Evolutionary conservation across 2,113 vertebrate genomes (phyloP).

Genomic region (Hippopotamus amphibius): DNA sequence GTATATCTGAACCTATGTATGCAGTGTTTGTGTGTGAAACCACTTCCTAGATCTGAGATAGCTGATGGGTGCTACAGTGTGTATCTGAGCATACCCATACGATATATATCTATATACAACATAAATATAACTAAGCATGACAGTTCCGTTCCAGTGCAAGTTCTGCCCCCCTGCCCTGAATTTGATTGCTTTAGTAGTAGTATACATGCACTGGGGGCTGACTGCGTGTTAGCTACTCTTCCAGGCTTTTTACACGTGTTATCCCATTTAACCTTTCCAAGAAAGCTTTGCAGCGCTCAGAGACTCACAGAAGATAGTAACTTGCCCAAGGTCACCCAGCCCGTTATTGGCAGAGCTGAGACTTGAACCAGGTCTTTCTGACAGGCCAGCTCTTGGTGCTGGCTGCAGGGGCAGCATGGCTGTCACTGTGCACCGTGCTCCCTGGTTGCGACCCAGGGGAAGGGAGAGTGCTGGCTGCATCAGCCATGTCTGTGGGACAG

Average conservation of each 20-base stretch:
- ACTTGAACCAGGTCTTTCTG: not conserved
- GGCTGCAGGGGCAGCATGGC: not conserved
- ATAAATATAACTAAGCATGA: not conserved
- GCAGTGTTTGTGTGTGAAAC: too few species aligned
- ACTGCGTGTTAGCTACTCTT: not conserved
- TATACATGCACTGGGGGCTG: too few species aligned
- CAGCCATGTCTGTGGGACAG: not conserved
- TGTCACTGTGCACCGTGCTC: not conserved
- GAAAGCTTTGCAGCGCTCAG: not conserved
- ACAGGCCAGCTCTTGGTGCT: not conserved
- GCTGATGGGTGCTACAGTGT: not conserved
- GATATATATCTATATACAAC: accelerated
- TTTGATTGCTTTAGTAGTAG: not conserved
- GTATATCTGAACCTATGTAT: not conserved
- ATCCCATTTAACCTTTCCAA: not conserved
- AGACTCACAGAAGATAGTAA: not conserved
- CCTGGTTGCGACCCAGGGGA: not conserved
- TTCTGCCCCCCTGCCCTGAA: not conserved
- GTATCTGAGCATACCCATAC: not conserved
- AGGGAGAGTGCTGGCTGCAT: not conserved
- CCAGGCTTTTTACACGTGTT: not conserved
- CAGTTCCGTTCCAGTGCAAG: not conserved
- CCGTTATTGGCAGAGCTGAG: not conserved
- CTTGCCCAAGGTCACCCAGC: not conserved
- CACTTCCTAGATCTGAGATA: not conserved